A percentile compares a stretch with the other conserved stretches of the same genome.
phyloP scores from a whole-genome alignment of 2,113 vertebrate genomes.

The Chiloscyllium plagiosum region DNA sequence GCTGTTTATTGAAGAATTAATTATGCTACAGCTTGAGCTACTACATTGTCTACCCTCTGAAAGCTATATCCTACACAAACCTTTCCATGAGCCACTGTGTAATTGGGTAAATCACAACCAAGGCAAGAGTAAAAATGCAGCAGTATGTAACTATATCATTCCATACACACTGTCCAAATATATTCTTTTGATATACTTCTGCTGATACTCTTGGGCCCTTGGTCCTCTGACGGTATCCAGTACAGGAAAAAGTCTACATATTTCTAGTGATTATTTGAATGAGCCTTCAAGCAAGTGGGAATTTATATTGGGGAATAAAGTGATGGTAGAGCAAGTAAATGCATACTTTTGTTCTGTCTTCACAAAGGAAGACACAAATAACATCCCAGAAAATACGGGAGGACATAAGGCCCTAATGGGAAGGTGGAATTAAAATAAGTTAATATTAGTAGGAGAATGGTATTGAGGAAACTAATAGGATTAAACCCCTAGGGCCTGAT shows the following conservation, averaged over 20 bases:
- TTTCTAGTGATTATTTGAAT: neutral
- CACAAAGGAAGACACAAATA: too few relatives aligned
- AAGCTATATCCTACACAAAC: neutral
- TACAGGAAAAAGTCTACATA: neutral
- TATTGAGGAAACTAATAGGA: too few relatives aligned
- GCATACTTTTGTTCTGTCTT: too few relatives aligned
- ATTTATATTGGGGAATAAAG: neutral
- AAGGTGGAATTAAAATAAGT: too few relatives aligned
- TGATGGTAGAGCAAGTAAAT: too few relatives aligned
- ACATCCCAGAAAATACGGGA: too few relatives aligned
- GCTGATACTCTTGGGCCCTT: neutral
- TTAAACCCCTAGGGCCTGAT: too few relatives aligned
- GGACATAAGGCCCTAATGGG: too few relatives aligned
- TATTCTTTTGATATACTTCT: neutral
- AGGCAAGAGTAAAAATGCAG: neutral
- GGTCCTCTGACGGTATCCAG: neutral
- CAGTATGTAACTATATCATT: neutral
- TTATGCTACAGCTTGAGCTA: neutral
- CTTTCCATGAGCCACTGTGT: neutral
- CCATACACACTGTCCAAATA: neutral
- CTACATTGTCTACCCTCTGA: neutral
- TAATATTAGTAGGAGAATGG: too few relatives aligned
- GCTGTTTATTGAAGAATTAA: neutral
- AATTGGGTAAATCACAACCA: neutral
- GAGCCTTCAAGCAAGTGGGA: neutral